These are phyloP conservation scores for Liodrosophila aerea DNA, from an alignment of 2,888 invertebrate species.

Conservation along the genomic window DNA sequence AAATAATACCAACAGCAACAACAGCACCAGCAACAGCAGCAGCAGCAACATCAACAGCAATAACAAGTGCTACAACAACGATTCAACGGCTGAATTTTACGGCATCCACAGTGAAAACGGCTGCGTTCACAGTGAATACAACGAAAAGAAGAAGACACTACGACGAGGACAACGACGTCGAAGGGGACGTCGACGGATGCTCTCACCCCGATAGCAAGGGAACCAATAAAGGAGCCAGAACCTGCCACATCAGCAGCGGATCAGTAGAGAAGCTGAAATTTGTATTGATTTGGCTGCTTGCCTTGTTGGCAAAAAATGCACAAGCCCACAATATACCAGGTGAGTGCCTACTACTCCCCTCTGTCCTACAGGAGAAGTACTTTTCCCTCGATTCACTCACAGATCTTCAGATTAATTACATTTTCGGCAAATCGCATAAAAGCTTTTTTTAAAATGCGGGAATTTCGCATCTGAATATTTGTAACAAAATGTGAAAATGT, in stretches of 20 bases:
- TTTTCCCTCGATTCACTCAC: background rate
- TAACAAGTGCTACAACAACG: constrained; percentile 39
- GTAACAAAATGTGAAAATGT: background rate
- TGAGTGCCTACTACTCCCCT: constrained; percentile 51
- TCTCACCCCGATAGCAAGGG: constrained; percentile 1
- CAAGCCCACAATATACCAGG: constrained; percentile 82
- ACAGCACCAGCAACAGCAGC: constrained; percentile 14
- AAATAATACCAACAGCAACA: constrained; percentile 47
- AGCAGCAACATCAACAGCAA: constrained; percentile 35
- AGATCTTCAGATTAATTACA: constrained; percentile 28
- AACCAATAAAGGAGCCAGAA: constrained; percentile 2
- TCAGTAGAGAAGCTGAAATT: constrained; percentile 69
- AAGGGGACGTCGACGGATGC: constrained; percentile 44
- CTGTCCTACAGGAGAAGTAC: background rate
- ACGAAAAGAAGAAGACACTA: constrained; percentile 52
- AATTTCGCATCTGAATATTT: background rate
- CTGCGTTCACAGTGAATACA: constrained; percentile 63
- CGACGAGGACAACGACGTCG: constrained; percentile 46
- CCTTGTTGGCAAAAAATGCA: constrained; percentile 78
- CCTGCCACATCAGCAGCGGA: constrained; percentile 35
- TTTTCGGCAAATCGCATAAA: constrained; percentile 15
- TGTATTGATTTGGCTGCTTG: constrained; percentile 77
- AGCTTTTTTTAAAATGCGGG: constrained; percentile 5
- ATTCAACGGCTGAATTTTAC: constrained; percentile 27
- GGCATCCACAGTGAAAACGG: constrained; percentile 47